Percentiles rank a stretch among this genome's conserved stretches.
phyloP scores from a whole-genome alignment of 2,797 vertebrate species.

The Coendou prehensilis region DNA sequence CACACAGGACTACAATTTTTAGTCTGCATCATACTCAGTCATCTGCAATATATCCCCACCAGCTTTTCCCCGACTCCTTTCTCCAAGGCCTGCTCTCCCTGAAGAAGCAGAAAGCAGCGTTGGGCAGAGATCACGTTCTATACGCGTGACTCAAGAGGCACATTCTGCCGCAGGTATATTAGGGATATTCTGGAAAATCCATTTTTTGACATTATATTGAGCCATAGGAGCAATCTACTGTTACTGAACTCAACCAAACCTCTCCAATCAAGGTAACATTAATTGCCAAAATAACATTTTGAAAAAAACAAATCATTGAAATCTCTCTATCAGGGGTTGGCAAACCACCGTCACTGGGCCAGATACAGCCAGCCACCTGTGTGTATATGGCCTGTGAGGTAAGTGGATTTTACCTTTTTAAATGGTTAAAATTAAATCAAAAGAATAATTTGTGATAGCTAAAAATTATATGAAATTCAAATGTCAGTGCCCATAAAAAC shows the following conservation, averaged over 20 bases:
- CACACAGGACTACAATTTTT: background rate
- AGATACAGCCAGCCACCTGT: constrained; percentile 7
- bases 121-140: background rate
- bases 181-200: constrained; percentile 47
- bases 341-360: background rate
- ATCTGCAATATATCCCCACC: background rate
- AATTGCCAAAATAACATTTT: constrained; percentile 65
- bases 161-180: constrained; percentile 7
- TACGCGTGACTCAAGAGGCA: background rate
- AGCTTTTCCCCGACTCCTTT: background rate
- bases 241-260: constrained; percentile 61
- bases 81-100: background rate
- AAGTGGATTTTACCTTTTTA: constrained; percentile 50
- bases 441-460: constrained; percentile 45
- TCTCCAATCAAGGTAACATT: constrained; percentile 66
- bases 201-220: constrained; percentile 67
- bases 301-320: constrained; percentile 63
- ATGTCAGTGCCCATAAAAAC: constrained; percentile 55
- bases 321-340: background rate
- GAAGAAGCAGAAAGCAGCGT: constrained; percentile 56
- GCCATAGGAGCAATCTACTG: constrained; percentile 1
- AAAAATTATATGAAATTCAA: constrained; percentile 64
- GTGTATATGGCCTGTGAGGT: constrained; percentile 19
- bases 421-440: constrained; percentile 30
- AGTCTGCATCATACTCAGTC: background rate